Evolutionary conservation across 2,797 vertebrate species (phyloP), one percentile per base, ranked within the genome.

Genomic region (Bucorvus abyssinicus): DNA sequence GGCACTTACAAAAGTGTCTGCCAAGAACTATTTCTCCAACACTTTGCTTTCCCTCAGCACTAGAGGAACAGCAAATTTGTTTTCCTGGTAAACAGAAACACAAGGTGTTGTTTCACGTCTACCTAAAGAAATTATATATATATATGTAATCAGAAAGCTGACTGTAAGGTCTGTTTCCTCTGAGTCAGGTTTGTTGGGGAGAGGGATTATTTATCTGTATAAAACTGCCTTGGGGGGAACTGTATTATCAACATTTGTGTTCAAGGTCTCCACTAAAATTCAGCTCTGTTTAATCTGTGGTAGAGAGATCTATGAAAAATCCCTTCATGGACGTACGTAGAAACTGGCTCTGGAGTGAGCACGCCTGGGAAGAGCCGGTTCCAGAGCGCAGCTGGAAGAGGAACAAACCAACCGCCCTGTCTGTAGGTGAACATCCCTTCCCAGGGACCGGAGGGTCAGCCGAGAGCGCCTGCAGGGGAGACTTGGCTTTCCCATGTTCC

Each of bases 311-410:
- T 59, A 4, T 7, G 0, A 0, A 36, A 45, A 49, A 61, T 14
- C 5, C 44, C 1, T 1, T 19, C 10, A 32, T 42, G 42, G 17
- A 40, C 10, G 4, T 12, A 4, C 5, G 1, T 14, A 24, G 23
- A 53, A 76, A n/a, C 3, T 8, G 17, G 4, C 6, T 11, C 20
- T 44, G 52, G 13, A 32, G 17, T 13, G 23, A 7, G 26, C 50
- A 12, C 7, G 7, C 20, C 21, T 59, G 34, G 8, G 38, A 23
- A 7, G 9, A 16, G 18, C 8, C 3, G 17, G 13, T 22, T 42
- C 50, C 13, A 36, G 8, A 32, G 18, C 30, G 12, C 30, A 52
- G 50, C 30, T 32, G 53, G 53, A 16, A 55, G 9, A 57, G n/a
- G 32, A 2, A 30, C 52, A 32, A n/a, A 56, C 20, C 10, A 32